Evolutionary conservation across 35 echinoderm and acorn worm species (phyloP).

Genomic region (Holothuria glaberrima): DNA sequence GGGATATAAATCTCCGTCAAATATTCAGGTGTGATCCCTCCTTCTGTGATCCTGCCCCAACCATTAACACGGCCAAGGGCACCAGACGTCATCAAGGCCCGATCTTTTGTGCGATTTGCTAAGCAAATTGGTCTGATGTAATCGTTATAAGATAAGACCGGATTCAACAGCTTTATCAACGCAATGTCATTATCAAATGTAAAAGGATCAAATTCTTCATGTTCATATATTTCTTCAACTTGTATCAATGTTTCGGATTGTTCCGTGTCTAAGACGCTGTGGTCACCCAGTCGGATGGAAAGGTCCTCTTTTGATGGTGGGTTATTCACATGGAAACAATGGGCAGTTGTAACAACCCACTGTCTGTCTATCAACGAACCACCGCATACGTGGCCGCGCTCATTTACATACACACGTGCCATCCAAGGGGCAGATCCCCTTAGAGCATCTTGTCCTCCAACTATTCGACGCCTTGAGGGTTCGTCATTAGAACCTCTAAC

Average conservation of each 20-base stretch:
- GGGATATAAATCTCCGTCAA: conserved; percentile 77
- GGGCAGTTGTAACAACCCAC: conserved; percentile 84
- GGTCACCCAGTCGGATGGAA: conserved; percentile 70
- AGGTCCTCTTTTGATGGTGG: not conserved
- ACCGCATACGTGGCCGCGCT: conserved; percentile 67
- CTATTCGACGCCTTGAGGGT: conserved; percentile 5
- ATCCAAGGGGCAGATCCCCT: conserved; percentile 79
- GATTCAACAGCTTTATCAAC: conserved; percentile 66
- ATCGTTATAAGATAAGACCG: conserved; percentile 64
- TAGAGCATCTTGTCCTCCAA: conserved; percentile 48
- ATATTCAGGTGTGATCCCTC: conserved; percentile 58
- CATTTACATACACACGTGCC: conserved; percentile 54
- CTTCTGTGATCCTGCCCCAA: conserved; percentile 74
- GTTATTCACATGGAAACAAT: conserved; percentile 63
- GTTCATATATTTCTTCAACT: conserved; percentile 57
- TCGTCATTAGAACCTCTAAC: not conserved
- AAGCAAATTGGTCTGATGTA: conserved; percentile 84
- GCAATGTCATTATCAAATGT: conserved; percentile 75
- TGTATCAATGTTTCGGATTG: conserved; percentile 37
- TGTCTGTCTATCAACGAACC: conserved; percentile 71
- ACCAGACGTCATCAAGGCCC: not conserved
- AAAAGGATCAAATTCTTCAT: conserved; percentile 54
- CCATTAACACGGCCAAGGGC: conserved; percentile 66
- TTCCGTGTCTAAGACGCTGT: conserved; percentile 44
- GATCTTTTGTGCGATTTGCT: conserved; percentile 34